Evolutionary conservation across 2,888 invertebrate species (phyloP).

Genomic region (Branchipolynoe longqiensis): DNA sequence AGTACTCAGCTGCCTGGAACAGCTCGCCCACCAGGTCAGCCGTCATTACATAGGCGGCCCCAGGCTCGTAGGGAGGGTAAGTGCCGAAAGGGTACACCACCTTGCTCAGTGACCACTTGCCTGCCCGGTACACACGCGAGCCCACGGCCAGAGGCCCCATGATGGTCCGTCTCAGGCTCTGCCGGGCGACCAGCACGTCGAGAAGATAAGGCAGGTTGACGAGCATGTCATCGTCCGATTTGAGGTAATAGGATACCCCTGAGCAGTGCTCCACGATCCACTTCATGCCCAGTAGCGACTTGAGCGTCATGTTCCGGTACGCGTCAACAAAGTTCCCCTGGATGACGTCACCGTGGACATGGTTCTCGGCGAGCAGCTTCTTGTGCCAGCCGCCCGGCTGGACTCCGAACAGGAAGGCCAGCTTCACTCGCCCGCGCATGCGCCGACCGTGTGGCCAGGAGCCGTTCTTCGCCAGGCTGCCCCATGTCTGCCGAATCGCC

Average conservation of each 20-base stretch:
- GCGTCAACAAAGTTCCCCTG: constrained; percentile 66
- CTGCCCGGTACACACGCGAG: constrained; percentile 61
- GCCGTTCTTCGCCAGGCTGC: constrained; percentile 59
- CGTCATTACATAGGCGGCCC: constrained; percentile 67
- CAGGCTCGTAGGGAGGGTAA: constrained; percentile 68
- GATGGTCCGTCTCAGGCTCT: constrained; percentile 61
- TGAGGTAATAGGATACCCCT: constrained; percentile 63
- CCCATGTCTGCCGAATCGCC: constrained; percentile 77
- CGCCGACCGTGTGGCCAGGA: constrained; percentile 61
- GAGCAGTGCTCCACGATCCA: constrained; percentile 65
- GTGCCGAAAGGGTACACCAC: constrained; percentile 64
- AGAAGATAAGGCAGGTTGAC: constrained; percentile 66
- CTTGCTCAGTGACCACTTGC: constrained; percentile 65
- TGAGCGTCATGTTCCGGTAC: constrained; percentile 68
- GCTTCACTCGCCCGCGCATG: constrained; percentile 35
- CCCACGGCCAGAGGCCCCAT: constrained; percentile 65
- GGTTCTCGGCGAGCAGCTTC: constrained; percentile 59
- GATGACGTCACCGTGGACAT: constrained; percentile 62
- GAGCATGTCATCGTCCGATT: constrained; percentile 70
- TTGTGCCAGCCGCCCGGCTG: constrained; percentile 54
- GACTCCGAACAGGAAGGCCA: constrained; percentile 66
- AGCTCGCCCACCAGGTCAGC: constrained; percentile 64
- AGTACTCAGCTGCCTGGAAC: constrained; percentile 65
- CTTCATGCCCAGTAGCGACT: constrained; percentile 67
- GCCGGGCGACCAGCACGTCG: constrained; percentile 46